Conservation (phyloP, 2,113 vertebrate genomes). For the Pteronura brasiliensis region DNA sequence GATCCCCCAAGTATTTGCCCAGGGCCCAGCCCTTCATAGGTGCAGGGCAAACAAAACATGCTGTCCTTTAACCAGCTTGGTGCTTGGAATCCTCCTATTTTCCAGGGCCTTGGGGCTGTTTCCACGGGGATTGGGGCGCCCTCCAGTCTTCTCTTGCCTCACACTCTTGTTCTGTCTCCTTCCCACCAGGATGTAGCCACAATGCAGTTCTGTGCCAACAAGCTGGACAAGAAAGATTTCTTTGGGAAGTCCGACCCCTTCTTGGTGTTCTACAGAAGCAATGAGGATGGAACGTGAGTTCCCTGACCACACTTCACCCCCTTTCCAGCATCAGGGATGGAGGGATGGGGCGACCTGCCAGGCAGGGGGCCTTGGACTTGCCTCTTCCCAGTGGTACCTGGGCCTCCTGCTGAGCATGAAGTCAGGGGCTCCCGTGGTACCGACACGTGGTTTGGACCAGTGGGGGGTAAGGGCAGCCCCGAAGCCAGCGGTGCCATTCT, state of each 20-base stretch:
- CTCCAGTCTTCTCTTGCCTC: background rate
- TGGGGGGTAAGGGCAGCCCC: background rate
- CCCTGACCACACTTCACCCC: background rate
- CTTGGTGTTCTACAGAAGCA: conserved; percentile 95
- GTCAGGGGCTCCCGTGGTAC: background rate
- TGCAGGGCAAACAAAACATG: fast-evolving
- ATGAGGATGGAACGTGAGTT: conserved; percentile 94
- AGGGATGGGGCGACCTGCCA: no score
- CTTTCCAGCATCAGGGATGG: background rate
- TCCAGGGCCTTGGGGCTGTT: background rate
- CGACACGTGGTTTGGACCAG: background rate
- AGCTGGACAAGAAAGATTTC: conserved; percentile 96
- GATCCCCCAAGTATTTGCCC: background rate
- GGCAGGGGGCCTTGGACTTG: background rate
- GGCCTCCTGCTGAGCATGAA: background rate
- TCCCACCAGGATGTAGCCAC: conserved; percentile 88
- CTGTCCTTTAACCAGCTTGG: background rate
- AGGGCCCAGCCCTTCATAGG: background rate
- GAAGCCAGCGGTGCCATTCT: background rate
- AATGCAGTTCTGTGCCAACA: conserved; percentile 96
- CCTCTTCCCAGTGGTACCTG: background rate
- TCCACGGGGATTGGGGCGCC: background rate
- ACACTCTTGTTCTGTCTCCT: background rate
- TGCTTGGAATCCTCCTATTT: background rate
- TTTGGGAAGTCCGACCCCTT: conserved; percentile 95